These are phyloP conservation scores for Polyodon spathula DNA, from an alignment of 2,113 vertebrate species.

Conservation along the genomic window DNA sequence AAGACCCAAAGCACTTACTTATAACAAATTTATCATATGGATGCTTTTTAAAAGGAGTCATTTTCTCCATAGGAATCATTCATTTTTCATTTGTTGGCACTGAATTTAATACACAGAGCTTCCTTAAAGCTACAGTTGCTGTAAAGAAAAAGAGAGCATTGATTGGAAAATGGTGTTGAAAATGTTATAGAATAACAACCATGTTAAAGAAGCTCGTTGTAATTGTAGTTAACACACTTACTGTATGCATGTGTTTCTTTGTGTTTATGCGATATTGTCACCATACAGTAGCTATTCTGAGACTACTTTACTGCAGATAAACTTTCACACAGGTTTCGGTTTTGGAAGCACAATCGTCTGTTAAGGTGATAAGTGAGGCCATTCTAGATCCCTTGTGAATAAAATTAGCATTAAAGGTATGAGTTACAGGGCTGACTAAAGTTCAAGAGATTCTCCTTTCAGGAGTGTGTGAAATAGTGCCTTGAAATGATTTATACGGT, in stretches of 20 bases:
- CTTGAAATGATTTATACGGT: too few relatives aligned
- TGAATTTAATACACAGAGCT: too few relatives aligned
- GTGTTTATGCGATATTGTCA: too few relatives aligned
- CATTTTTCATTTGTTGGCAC: neutral
- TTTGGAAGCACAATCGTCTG: neutral
- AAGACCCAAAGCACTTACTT: neutral
- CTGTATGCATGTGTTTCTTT: too few relatives aligned
- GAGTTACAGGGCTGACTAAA: slow-evolving; percentile 1
- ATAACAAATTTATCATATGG: neutral
- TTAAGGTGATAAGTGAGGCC: neutral
- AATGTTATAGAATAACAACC: too few relatives aligned
- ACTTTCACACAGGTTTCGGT: too few relatives aligned
- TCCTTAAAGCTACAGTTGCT: neutral
- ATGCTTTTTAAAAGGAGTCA: neutral
- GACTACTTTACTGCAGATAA: too few relatives aligned
- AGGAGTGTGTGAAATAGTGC: neutral
- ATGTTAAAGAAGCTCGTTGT: too few relatives aligned
- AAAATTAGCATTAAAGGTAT: slow-evolving; percentile 7
- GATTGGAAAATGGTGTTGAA: too few relatives aligned
- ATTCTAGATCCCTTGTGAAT: slow-evolving; percentile 2
- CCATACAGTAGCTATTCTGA: too few relatives aligned
- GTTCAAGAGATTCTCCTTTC: slow-evolving; percentile 8
- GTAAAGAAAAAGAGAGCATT: neutral
- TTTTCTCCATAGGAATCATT: neutral
- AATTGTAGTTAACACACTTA: too few relatives aligned